Base-by-base conservation (phyloP, 2,797 vertebrate species). In the Champsocephalus gunnari region DNA sequence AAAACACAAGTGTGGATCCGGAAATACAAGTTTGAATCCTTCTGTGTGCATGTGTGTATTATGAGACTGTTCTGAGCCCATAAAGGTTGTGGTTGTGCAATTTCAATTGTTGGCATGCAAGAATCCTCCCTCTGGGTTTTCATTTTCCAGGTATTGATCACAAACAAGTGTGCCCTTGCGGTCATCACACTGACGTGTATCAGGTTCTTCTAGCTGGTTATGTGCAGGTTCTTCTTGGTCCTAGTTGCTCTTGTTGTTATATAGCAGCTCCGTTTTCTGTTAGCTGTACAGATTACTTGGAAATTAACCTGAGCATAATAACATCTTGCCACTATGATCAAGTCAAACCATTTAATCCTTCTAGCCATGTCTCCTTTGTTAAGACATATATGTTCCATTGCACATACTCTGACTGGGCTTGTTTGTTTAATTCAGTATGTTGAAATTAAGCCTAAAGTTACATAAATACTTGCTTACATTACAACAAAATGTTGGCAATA, bases 131-230 rank as follows among this genome's bases (percentile, higher is more conserved):
- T 60, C 28, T 5, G 5, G 57, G 53, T 57, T 65, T 73, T 66
- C 41, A 34, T 51, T 50, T 57, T 51, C 12, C 2, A 7, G 7
- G 47, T 80, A 79, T 83, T 79, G 81, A 80, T 84, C 66, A 56
- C 43, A 55, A 38, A 34, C 38, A 47, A 48, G 48, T 19, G 57
- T 60, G 64, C 57, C 64, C 76, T 75, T 67, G 66, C 49, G 12
- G 56, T 71, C 73, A 77, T 19, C 66, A 68, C 54, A 32, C n/a
- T 55, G 64, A 41, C 21, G 55, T 77, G 55, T 32, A 66, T 21
- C 21, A 71, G 68, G 17, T 47, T 54, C 24, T 57, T 3, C 24
- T 53, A n/a, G 14, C 17, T 43, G 44, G 9, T 19, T 48, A 32
- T 24, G 10, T 41, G 11, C 9, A 3, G 4, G n/a, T 53, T 59